Conservation (phyloP, 2,797 vertebrate species). For the Chaenodraco wilsoni region DNA sequence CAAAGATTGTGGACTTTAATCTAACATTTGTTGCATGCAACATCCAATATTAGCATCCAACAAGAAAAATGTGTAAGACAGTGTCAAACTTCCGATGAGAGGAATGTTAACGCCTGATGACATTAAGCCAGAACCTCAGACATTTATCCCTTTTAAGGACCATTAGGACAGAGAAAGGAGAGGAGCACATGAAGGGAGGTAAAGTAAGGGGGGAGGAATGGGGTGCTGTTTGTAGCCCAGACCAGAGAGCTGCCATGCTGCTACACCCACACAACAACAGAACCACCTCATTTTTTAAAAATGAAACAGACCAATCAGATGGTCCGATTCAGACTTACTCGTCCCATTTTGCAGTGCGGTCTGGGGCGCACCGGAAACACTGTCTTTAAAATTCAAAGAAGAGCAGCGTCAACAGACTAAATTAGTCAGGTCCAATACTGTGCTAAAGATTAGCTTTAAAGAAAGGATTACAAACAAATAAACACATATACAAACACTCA, state of each 20-base stretch:
- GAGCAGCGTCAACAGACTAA: conserved; percentile 65
- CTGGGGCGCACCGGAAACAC: conserved; percentile 91
- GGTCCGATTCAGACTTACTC: conserved; percentile 85
- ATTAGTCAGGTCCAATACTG: conserved; percentile 21
- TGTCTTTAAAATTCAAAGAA: conserved; percentile 87
- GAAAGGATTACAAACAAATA: background rate
- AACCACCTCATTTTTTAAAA: conserved; percentile 57
- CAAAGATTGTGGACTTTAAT: background rate
- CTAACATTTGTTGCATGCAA: background rate
- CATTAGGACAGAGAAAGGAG: conserved; percentile 25
- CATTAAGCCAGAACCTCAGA: conserved; percentile 29
- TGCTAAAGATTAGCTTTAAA: background rate
- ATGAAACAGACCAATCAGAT: conserved; percentile 67
- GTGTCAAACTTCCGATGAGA: conserved; percentile 3
- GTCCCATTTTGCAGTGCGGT: conserved; percentile 90
- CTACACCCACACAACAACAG: conserved; percentile 66
- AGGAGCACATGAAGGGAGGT: conserved; percentile 1
- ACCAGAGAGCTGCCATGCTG: conserved; percentile 68
- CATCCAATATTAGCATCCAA: background rate
- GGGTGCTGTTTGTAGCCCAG: conserved; percentile 46
- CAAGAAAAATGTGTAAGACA: background rate
- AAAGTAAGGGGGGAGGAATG: background rate
- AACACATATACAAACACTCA: background rate
- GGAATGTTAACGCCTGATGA: conserved; percentile 36
- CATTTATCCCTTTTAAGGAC: conserved; percentile 22